A percentile compares a stretch with the other conserved stretches of the same genome.
Conservation (phyloP, 2,888 invertebrate species). For the Cantharis flavilabris region DNA sequence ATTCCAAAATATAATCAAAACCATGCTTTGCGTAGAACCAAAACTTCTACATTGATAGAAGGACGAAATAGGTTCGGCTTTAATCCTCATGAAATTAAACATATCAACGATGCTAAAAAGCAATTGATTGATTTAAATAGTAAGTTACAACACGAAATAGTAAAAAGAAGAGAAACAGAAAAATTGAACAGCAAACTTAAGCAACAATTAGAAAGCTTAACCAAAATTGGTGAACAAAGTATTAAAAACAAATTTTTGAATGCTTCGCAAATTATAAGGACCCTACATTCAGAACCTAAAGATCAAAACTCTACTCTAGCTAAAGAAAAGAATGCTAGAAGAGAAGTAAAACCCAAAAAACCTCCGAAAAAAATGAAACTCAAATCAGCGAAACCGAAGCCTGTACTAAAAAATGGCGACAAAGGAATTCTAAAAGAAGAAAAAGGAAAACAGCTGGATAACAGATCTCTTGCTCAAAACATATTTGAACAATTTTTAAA, state of each 20-base stretch:
- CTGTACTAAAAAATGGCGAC: not conserved
- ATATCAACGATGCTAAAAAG: slow-evolving; percentile 19
- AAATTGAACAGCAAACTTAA: slow-evolving; percentile 65
- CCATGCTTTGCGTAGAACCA: slow-evolving; percentile 22
- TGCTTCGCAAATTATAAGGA: not conserved
- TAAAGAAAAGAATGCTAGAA: not conserved
- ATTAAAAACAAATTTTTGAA: not conserved
- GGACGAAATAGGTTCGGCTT: not conserved
- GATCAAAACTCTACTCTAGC: not conserved
- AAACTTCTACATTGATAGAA: slow-evolving; percentile 34
- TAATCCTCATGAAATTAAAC: slow-evolving; percentile 9
- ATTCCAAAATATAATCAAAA: not conserved
- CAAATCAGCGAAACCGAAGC: not conserved
- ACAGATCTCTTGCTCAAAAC: slow-evolving; percentile 36
- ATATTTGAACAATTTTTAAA: slow-evolving; percentile 45
- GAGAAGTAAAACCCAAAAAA: not conserved
- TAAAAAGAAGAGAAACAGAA: slow-evolving; percentile 66
- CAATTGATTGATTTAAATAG: slow-evolving; percentile 56
- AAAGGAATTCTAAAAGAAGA: slow-evolving; percentile 17
- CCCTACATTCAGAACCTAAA: not conserved
- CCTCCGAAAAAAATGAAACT: not conserved
- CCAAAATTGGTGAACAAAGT: not conserved
- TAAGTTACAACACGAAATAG: slow-evolving; percentile 65
- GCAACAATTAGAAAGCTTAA: slow-evolving; percentile 58
- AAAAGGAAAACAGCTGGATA: slow-evolving; percentile 1